These are phyloP conservation scores for Barnardius zonarius DNA, from an alignment of 2,113 vertebrate species.

Conservation along the genomic window DNA sequence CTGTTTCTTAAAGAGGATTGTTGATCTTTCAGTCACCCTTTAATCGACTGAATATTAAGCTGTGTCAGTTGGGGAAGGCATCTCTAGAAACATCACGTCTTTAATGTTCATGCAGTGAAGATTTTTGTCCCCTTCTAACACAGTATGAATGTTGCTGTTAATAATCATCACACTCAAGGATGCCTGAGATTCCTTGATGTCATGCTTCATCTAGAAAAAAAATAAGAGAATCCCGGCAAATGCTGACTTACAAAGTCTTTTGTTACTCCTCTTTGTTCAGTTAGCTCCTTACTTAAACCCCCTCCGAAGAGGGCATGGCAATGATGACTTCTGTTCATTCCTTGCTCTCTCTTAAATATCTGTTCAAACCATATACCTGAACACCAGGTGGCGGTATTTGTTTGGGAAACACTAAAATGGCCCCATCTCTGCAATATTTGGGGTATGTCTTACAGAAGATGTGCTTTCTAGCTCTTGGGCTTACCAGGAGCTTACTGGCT, in stretches of 20 bases:
- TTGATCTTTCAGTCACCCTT: neutral
- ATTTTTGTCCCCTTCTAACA: neutral
- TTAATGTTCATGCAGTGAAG: neutral
- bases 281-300: neutral
- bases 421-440: neutral
- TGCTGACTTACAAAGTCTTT: neutral
- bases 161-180: neutral
- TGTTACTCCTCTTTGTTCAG: neutral
- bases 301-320: neutral
- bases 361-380: slow-evolving; percentile 10
- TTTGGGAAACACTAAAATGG: slow-evolving; percentile 34
- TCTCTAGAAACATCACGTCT: neutral
- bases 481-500: neutral
- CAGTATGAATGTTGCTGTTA: neutral
- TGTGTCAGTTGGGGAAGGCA: neutral
- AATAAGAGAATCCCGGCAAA: neutral
- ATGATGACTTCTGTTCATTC: neutral
- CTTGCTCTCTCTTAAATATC: neutral
- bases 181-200: neutral
- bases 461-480: neutral
- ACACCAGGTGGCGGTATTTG: slow-evolving; percentile 63
- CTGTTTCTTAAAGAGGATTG: neutral
- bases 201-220: neutral
- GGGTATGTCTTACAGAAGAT: neutral
- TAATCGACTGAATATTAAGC: neutral